Conservation (phyloP, 2,113 vertebrate species). For the Catharus fuscescens region DNA sequence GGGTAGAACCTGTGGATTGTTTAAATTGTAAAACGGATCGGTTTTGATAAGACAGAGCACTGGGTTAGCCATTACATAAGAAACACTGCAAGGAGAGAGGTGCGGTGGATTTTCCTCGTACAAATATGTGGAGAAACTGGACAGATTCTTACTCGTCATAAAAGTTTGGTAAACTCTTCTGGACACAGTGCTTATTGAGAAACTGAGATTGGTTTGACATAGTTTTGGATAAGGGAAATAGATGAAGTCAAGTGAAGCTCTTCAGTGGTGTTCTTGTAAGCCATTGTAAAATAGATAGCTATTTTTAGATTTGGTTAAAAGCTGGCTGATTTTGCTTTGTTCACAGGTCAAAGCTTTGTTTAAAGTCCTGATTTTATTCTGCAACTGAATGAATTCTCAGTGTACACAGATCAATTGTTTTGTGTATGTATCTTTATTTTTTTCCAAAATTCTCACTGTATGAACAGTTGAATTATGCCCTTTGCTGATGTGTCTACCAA, state of each 20-base stretch:
- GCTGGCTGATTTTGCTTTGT: slow-evolving; percentile 78
- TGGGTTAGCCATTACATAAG: slow-evolving; percentile 69
- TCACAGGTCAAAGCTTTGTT: slow-evolving; percentile 81
- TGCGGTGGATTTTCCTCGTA: slow-evolving; percentile 59
- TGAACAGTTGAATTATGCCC: slow-evolving; percentile 77
- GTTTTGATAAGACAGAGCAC: slow-evolving; percentile 72
- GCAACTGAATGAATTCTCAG: slow-evolving; percentile 79
- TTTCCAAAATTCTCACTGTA: slow-evolving; percentile 77
- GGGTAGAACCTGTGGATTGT: slow-evolving; percentile 78
- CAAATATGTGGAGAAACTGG: slow-evolving; percentile 52
- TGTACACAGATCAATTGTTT: slow-evolving; percentile 79
- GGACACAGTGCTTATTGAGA: slow-evolving; percentile 73
- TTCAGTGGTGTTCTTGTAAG: slow-evolving; percentile 74
- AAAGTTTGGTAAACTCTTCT: slow-evolving; percentile 61
- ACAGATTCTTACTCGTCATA: slow-evolving; percentile 48
- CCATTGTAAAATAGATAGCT: slow-evolving; percentile 77
- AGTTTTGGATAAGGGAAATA: slow-evolving; percentile 71
- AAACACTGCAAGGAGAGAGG: slow-evolving; percentile 46
- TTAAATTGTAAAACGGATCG: slow-evolving; percentile 71
- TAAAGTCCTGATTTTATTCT: slow-evolving; percentile 79
- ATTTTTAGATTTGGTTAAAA: slow-evolving; percentile 78
- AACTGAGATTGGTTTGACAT: slow-evolving; percentile 70
- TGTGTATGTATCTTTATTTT: slow-evolving; percentile 80
- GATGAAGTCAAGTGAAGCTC: slow-evolving; percentile 67
- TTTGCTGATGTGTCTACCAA: slow-evolving; percentile 75